Base-by-base conservation (phyloP, 2,113 vertebrate species). In the Cricetomys ansorgei region DNA sequence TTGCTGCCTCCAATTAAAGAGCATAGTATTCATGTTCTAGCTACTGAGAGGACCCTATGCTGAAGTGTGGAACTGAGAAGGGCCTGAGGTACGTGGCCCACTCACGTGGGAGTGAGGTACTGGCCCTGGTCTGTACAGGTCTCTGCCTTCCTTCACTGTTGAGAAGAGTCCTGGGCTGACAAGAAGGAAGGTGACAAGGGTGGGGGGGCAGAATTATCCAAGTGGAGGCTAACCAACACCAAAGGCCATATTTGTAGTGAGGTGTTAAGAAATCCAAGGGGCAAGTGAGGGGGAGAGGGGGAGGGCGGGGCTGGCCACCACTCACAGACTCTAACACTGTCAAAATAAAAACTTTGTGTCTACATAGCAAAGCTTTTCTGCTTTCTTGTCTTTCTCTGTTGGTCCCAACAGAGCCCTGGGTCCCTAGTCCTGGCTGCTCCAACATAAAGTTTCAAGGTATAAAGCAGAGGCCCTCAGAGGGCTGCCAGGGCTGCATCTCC, bases 281-380 rank as follows among this genome's bases (percentile, higher is more conserved):
- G 16, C 25, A 83, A 62, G 12, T 70, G 29, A 94, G 37, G 62
- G 37, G 31, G 3, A 5, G 19, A 0, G 29, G 37, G 69, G 31
- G 17, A 29, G n/a, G n/a, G 23, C 1, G 31, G 50, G 5, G 17
- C 1, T 43, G 27, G 65, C 25, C 1, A 34, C 65, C 45, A 17
- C 19, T 8, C 40, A 19, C 17, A 34, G 25, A 37, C 23, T 23
- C 1, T 55, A 50, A 75, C 10, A 43, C 67, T 89, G 65, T 62
- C 57, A 73, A 79, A 94, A 94, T 94, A 96, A 97, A 97, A 87
- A 55, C 37, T 11, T 8, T 31, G 8, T 34, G 65, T 48, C 45
- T 83, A 69, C 27, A 0, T 70, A 80, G 50, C 65, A 53, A 91
- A 81, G 76, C 55, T 80, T 73, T 85, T 43, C 69, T 62, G 73